These are phyloP conservation scores for Leucophenga varia DNA, from an alignment of 1,140 invertebrate genomes.

Conservation along the genomic window DNA sequence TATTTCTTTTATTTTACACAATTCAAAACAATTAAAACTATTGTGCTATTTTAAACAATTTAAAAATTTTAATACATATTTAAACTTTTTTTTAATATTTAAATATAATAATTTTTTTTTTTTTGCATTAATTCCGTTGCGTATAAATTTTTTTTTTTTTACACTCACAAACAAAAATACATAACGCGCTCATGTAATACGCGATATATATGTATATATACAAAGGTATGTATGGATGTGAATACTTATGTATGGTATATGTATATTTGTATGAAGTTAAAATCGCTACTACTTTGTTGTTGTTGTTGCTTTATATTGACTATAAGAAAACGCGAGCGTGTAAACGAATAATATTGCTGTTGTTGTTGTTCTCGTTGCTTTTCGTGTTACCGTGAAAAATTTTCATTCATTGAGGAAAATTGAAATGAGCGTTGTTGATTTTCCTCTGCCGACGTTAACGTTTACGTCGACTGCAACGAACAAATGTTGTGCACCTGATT, in stretches of 20 bases:
- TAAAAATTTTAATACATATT: no score
- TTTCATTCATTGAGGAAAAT: conserved; percentile 54
- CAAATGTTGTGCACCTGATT: no score
- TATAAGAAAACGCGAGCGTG: conserved; percentile 3
- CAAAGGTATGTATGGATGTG: conserved; percentile 1
- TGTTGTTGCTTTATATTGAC: conserved; percentile 15
- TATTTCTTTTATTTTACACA: no score
- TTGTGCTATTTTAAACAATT: conserved; percentile 25
- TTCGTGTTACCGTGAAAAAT: conserved; percentile 43
- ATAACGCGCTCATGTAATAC: conserved; percentile 14
- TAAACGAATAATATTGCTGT: neutral
- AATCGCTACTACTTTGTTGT: conserved; percentile 12
- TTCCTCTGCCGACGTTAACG: conserved; percentile 6
- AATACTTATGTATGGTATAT: neutral
- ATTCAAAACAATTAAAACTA: no score
- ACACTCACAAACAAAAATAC: neutral
- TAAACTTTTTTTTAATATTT: no score
- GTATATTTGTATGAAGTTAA: conserved; percentile 10
- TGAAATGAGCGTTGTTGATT: conserved; percentile 43
- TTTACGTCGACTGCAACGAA: conserved; percentile 12
- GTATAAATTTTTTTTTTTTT: conserved; percentile 14
- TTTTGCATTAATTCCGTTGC: no score
- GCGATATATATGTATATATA: conserved; percentile 21
- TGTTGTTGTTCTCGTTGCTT: no score
- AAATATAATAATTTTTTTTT: no score